phyloP scores from a whole-genome alignment of 1,140 invertebrate species.

The Drosophila quadrilineata region DNA sequence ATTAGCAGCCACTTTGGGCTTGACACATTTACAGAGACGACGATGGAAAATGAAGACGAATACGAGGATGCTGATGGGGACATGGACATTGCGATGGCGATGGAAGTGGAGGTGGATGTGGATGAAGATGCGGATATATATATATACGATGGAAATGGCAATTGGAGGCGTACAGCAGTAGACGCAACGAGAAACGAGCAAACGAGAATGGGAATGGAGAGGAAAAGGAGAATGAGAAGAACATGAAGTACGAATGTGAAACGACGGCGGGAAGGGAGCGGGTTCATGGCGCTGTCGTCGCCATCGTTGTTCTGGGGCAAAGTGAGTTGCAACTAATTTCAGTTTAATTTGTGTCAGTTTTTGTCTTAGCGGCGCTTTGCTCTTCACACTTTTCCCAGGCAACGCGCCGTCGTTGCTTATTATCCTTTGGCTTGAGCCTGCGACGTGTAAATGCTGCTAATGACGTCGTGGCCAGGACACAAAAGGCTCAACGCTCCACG shows the following conservation, averaged over 20 bases:
- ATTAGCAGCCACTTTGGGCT: constrained; percentile 42
- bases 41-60: background rate
- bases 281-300: background rate
- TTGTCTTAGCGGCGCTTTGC: constrained; percentile 43
- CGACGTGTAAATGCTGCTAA: constrained; percentile 77
- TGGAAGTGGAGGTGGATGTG: constrained; percentile 3
- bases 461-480: constrained; percentile 65
- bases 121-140: background rate
- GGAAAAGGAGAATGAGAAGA: background rate
- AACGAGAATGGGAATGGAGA: background rate
- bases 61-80: background rate
- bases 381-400: constrained; percentile 50
- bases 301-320: constrained; percentile 8
- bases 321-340: constrained; percentile 78
- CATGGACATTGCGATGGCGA: no score
- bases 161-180: no score
- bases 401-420: constrained; percentile 55
- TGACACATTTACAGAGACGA: constrained; percentile 25
- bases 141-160: background rate
- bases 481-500: constrained; percentile 36
- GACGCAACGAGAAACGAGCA: no score
- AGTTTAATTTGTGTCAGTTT: constrained; percentile 77
- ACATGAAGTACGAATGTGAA: background rate
- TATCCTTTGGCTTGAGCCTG: constrained; percentile 57
- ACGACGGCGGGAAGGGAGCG: background rate